phyloP scores from a whole-genome alignment of 2,113 vertebrate genomes.

The Halichoerus grypus region DNA sequence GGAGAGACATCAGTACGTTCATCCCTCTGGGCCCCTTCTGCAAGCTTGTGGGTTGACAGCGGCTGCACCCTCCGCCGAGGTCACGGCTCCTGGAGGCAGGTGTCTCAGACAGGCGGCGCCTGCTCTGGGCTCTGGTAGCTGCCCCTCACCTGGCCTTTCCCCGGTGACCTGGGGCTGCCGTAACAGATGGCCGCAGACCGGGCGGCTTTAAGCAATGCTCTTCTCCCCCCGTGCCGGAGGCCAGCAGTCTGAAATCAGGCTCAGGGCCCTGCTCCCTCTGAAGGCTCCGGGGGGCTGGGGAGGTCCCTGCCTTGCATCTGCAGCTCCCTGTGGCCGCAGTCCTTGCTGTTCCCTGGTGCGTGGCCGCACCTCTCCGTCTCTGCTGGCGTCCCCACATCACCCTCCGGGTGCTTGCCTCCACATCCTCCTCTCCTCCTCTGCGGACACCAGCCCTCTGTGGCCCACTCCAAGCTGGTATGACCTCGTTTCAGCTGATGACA shows the following conservation, averaged over 20 bases:
- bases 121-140: background rate
- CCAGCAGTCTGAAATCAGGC: background rate
- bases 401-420: background rate
- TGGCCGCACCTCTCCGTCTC: fast-evolving
- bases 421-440: background rate
- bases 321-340: background rate
- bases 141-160: background rate
- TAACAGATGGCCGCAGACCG: background rate
- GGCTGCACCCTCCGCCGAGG: background rate
- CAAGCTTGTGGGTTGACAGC: too few species aligned
- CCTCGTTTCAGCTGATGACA: background rate
- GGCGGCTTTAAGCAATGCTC: background rate
- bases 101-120: fast-evolving
- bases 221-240: background rate
- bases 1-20: background rate
- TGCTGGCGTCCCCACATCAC: background rate
- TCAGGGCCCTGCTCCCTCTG: background rate
- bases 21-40: background rate
- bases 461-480: too few species aligned
- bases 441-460: background rate
- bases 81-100: background rate
- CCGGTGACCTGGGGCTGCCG: background rate
- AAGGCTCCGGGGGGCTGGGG: background rate
- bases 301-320: background rate
- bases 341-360: background rate